These are phyloP conservation scores for Cryptotis parvus DNA, from an alignment of 2,113 vertebrate genomes.

Conservation along the genomic window DNA sequence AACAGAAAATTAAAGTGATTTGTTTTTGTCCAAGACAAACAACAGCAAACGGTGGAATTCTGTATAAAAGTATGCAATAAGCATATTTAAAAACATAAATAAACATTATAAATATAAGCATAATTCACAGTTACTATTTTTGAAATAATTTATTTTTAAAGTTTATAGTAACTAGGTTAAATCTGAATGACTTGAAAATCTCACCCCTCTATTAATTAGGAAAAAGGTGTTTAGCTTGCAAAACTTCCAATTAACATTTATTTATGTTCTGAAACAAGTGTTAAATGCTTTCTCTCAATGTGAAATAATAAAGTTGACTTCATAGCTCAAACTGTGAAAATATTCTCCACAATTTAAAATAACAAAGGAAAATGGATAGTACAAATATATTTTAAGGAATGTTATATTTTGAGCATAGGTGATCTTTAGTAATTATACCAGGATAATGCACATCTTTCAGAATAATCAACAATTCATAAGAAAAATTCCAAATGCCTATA, in stretches of 20 bases:
- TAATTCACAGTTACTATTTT: not conserved
- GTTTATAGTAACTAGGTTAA: not conserved
- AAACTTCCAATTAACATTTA: slow-evolving; percentile 68
- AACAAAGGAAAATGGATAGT: not conserved
- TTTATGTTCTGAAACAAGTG: slow-evolving; percentile 71
- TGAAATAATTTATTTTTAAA: not conserved
- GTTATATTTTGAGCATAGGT: not conserved
- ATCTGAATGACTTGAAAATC: not conserved
- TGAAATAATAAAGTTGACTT: not conserved
- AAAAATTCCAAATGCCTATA: too few relatives aligned
- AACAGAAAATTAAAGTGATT: not conserved
- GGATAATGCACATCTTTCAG: not conserved
- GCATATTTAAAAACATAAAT: not conserved
- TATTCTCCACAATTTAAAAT: slow-evolving; percentile 24
- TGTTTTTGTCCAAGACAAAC: not conserved
- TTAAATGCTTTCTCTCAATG: slow-evolving; percentile 69
- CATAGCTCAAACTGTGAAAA: slow-evolving; percentile 54
- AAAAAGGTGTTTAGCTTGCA: slow-evolving; percentile 43
- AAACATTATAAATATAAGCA: not conserved
- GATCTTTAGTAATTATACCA: not conserved
- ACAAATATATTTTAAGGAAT: not conserved
- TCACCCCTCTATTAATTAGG: slow-evolving; percentile 52
- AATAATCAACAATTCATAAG: not conserved
- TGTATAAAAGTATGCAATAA: slow-evolving; percentile 10
- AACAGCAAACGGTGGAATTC: too few relatives aligned